Evolutionary conservation across 1,140 invertebrate species (phyloP), one percentile per base, ranked within the genome.

Genomic region (Nilaparvata lugens): DNA sequence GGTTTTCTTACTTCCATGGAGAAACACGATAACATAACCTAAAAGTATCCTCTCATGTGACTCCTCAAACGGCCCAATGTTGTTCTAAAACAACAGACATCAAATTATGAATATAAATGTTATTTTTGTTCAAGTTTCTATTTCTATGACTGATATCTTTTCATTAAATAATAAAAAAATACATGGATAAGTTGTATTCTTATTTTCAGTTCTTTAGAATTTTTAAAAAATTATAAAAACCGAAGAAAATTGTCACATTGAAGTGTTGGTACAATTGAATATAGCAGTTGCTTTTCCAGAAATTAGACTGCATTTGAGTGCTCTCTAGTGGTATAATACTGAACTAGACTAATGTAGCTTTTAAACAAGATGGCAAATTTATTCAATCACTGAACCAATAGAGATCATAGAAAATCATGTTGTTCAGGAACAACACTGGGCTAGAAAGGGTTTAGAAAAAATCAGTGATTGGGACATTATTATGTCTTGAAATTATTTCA

Each of bases 381-480:
- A 48, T 48, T 48, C 16, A 48, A 18, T 48, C 16, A 19, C 45
- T 19, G 21, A 19, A 23, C 13, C 14, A 11, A 48, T 48, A 48
- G 7, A 6, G 7, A 23, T 48, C 4, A 19, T 19, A 7, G 21
- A 48, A 48, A 23, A 18, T 48, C 16, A 48, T 48, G 45, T 48
- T 48, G 45, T 48, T 48, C 21, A 19, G 21, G 21, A 48, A 48
- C 45, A 48, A 48, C 45, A 48, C 45, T 19, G 45, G 45, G 5
- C 13, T 48, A 48, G 45, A 48, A 48, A 48, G 45, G 45, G 45
- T n/a, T n/a, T n/a, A n/a, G n/a, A n/a, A n/a, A n/a, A n/a, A n/a
- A n/a, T n/a, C n/a, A n/a, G n/a, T n/a, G n/a, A n/a, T n/a, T n/a
- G n/a, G n/a, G n/a, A n/a, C n/a, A n/a, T n/a, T n/a, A n/a, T n/a